Base-by-base conservation (phyloP, 2,888 invertebrate species). In the Notocelia uddmanniana region DNA sequence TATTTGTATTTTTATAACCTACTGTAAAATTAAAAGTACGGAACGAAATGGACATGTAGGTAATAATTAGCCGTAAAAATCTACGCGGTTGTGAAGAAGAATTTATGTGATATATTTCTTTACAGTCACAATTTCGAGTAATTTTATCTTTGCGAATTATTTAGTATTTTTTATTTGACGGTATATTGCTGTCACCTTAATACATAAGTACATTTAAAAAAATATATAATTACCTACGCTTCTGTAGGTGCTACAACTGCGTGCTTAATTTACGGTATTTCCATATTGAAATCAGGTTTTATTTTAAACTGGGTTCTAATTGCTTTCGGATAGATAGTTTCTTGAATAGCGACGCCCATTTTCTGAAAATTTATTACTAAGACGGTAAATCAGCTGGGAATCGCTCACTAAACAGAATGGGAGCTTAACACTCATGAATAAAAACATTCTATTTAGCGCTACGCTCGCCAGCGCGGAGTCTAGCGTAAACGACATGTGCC, bases 361-460 rank as follows among this genome's bases (percentile, higher is more conserved):
- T 89, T 86, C 85, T 84, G 83, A 84, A 89, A 89, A 91, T 92
- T 90, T 92, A 92, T 91, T 88, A 88, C 89, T 80, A 84, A 85
- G 83, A 86, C 89, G 85, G 89, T 92, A 92, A 92, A 92, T 93
- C 92, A 91, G 90, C 87, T 85, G 87, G 85, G 86, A 87, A 88
- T 87, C 88, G 89, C 89, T 88, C 87, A 88, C 91, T 87, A 90
- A 91, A 92, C 90, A 90, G 89, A 91, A 92, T 91, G 88, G 91
- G 87, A 89, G 89, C 87, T 88, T 84, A 86, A 84, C 83, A 80
- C 90, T 93, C 93, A 93, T 93, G 92, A 93, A 93, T 93, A 93
- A 93, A 93, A 91, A 92, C 92, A 92, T 90, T 85, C 91, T 93
- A 93, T 92, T 93, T 93, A 93, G 90, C 92, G 91, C 87, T 88